phyloP scores from a whole-genome alignment of 2,797 vertebrate species.

The Helarctos malayanus region DNA sequence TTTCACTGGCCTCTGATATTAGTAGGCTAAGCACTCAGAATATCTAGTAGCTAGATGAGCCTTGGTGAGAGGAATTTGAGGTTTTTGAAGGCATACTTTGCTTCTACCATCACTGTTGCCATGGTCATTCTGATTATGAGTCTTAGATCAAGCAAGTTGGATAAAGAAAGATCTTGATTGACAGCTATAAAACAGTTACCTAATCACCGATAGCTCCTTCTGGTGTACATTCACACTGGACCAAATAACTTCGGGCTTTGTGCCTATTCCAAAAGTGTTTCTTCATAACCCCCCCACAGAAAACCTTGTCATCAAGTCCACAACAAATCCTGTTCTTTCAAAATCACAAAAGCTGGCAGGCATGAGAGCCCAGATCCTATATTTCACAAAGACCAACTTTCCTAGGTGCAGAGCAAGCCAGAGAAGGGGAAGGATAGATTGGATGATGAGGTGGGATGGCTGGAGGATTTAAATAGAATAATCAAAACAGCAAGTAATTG shows the following conservation, averaged over 20 bases:
- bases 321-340: neutral
- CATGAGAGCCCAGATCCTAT: neutral
- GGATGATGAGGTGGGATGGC: neutral
- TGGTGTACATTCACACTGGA: neutral
- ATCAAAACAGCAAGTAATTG: conserved; percentile 45
- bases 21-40: neutral
- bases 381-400: neutral
- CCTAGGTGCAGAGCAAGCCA: neutral
- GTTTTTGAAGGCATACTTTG: neutral
- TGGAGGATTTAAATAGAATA: conserved; percentile 52
- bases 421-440: neutral
- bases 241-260: neutral
- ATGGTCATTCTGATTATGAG: neutral
- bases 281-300: neutral
- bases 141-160: neutral
- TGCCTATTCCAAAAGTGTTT: neutral
- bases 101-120: neutral
- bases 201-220: neutral
- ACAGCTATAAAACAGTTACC: neutral
- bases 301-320: neutral
- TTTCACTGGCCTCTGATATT: neutral
- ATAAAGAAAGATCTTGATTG: neutral
- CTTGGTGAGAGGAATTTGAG: neutral
- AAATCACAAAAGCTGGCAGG: neutral
- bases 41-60: neutral